Evolutionary conservation across 1,140 invertebrate genomes (phyloP).

Genomic region (Meteorus sp.): DNA sequence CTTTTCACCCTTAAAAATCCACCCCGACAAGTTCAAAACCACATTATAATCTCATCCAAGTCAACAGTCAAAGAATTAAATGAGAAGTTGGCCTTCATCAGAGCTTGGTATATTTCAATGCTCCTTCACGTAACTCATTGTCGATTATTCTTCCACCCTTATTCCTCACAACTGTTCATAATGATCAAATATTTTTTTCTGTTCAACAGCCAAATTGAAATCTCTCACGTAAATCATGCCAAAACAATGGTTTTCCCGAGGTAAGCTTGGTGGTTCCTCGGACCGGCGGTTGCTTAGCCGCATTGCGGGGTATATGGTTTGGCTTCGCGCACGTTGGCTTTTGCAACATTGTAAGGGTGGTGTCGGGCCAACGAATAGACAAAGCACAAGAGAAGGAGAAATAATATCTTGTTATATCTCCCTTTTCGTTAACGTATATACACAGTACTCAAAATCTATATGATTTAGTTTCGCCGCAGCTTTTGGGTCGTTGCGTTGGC

Average conservation of each 20-base stretch:
- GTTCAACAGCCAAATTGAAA: slow-evolving; percentile 37
- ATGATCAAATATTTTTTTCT: slow-evolving; percentile 18
- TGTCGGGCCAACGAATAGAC: too few species aligned
- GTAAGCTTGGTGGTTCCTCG: slow-evolving; percentile 34
- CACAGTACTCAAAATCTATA: slow-evolving; percentile 29
- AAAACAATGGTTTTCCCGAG: slow-evolving; percentile 36
- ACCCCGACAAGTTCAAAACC: too few species aligned
- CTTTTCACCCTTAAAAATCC: too few species aligned
- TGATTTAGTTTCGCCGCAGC: slow-evolving; percentile 29
- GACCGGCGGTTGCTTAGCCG: slow-evolving; percentile 36
- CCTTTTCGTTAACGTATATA: not conserved
- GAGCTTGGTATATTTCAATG: too few species aligned
- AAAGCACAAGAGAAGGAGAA: too few species aligned
- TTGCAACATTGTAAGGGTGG: slow-evolving; percentile 17
- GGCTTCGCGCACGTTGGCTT: slow-evolving; percentile 1
- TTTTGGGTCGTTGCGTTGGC: not conserved
- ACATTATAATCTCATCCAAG: too few species aligned
- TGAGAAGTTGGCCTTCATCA: too few species aligned
- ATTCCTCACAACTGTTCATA: not conserved
- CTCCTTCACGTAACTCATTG: too few species aligned
- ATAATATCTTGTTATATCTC: too few species aligned
- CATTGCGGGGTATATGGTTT: slow-evolving; percentile 36
- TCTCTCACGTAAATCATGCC: slow-evolving; percentile 42
- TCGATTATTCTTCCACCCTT: not conserved
- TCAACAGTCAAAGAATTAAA: too few species aligned